Evolutionary conservation across 2,113 vertebrate species (phyloP).

Genomic region (Gymnorhina tibicen): DNA sequence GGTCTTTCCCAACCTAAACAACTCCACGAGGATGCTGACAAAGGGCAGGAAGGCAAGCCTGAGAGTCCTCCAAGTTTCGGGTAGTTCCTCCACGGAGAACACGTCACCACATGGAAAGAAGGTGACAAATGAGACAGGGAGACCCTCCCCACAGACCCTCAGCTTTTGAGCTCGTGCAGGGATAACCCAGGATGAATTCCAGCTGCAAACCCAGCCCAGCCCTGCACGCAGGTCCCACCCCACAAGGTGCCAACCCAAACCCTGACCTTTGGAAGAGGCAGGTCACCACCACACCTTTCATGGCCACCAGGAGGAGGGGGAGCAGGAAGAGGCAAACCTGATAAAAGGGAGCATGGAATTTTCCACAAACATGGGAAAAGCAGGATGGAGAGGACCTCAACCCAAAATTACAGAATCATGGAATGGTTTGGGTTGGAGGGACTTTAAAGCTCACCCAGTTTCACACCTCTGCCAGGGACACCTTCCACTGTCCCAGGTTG

Average conservation of each 20-base stretch:
- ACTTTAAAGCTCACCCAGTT: background rate
- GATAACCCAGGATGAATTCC: background rate
- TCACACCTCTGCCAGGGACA: background rate
- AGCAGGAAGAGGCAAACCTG: background rate
- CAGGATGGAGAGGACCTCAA: background rate
- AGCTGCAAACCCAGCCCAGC: background rate
- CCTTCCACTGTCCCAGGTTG: accelerated
- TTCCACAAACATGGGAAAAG: background rate
- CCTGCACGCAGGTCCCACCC: background rate
- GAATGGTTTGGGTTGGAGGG: background rate
- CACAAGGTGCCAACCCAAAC: background rate
- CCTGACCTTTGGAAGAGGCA: background rate
- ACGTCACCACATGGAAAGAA: background rate
- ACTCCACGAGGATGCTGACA: background rate
- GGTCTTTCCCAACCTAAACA: background rate
- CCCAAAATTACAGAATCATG: background rate
- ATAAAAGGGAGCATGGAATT: background rate
- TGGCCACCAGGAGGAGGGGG: background rate
- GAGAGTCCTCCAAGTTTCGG: background rate
- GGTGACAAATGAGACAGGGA: background rate
- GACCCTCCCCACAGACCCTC: background rate
- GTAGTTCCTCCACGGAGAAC: background rate
- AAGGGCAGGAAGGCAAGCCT: background rate
- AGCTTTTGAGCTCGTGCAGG: background rate
- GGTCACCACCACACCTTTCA: background rate